A percentile compares a stretch with the other conserved stretches of the same genome.
phyloP scores from a whole-genome alignment of 2,797 vertebrate genomes.

The Crotalus adamanteus region DNA sequence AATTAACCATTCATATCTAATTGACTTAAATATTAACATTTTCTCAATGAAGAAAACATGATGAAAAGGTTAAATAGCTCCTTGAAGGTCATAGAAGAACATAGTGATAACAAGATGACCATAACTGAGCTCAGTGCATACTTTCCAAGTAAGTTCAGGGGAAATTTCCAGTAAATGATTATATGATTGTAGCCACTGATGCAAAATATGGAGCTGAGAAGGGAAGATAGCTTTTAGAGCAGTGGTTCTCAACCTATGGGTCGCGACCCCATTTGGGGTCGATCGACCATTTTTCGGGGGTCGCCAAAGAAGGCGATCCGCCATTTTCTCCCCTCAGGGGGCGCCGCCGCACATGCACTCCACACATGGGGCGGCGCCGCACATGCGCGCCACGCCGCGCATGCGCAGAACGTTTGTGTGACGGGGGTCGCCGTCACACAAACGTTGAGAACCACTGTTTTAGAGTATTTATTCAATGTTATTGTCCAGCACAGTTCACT shows the following conservation, averaged over 20 bases:
- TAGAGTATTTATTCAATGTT: neutral
- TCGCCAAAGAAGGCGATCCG: too few species aligned
- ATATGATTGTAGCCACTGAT: neutral
- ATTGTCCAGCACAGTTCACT: neutral
- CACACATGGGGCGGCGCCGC: too few species aligned
- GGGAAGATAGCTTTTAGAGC: neutral
- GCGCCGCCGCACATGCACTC: too few species aligned
- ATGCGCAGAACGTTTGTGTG: too few species aligned
- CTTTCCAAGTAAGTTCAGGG: neutral
- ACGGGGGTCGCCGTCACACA: too few species aligned
- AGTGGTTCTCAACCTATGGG: too few species aligned
- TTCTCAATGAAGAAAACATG: slow-evolving; percentile 48
- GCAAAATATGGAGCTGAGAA: neutral
- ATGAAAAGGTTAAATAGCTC: slow-evolving; percentile 56
- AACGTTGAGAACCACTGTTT: neutral
- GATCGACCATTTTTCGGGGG: too few species aligned
- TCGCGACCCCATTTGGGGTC: too few species aligned
- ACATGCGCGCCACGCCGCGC: too few species aligned
- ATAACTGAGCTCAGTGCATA: slow-evolving; percentile 17
- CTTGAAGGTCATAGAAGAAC: slow-evolving; percentile 49
- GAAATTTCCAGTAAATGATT: neutral
- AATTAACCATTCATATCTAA: slow-evolving; percentile 52
- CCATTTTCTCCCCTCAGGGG: too few species aligned
- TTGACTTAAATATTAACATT: slow-evolving; percentile 49
- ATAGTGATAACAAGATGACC: neutral